Evolutionary conservation across 2,113 vertebrate species (phyloP), one percentile per base, ranked within the genome.

Genomic region (Stictonetta naevosa): DNA sequence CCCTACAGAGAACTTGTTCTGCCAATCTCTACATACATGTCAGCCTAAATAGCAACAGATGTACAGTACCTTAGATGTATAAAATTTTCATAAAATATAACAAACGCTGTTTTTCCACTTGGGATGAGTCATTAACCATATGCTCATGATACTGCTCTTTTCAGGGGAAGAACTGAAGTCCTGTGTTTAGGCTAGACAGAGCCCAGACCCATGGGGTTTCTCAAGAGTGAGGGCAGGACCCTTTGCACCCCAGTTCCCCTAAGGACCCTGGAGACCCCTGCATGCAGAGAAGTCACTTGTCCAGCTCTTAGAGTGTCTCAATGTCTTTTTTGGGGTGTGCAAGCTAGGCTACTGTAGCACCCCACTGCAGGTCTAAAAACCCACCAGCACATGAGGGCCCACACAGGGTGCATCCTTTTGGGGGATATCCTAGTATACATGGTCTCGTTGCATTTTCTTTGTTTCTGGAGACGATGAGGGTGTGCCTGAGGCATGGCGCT

Each of bases 1-100:
- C 97, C 98, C 98, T 97, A 94, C 96, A 98, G 98, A 98, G 97
- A 96, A 96, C 97, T 97, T 93, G 96, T 97, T 97, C 97, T 98
- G 98, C 98, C 98, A 98, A 97, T 97, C 98, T 98, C 98, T 97
- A 98, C 98, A 98, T 98, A 98, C 97, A 98, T 98, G 98, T 98
- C 98, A 97, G 97, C 96, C 95, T 98, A 98, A 98, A 98, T 97
- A 98, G 98, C 98, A 98, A 98, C 98, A 98, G 98, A 98, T 98
- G 98, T 97, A 96, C 93, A 92, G 93, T 96, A 98, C 97, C 98
- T 98, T 98, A 94, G 89, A 98, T 98, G 97, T 97, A 97, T 98
- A 97, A 98, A 98, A 97, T 97, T 97, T 97, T 98, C 97, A 97
- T 98, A 97, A 98, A 98, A 97, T 98, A 97, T 95, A 98, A 97